These are phyloP conservation scores for Drosophila hawaiiensis DNA, from an alignment of 2,888 invertebrate species.

Conservation along the genomic window DNA sequence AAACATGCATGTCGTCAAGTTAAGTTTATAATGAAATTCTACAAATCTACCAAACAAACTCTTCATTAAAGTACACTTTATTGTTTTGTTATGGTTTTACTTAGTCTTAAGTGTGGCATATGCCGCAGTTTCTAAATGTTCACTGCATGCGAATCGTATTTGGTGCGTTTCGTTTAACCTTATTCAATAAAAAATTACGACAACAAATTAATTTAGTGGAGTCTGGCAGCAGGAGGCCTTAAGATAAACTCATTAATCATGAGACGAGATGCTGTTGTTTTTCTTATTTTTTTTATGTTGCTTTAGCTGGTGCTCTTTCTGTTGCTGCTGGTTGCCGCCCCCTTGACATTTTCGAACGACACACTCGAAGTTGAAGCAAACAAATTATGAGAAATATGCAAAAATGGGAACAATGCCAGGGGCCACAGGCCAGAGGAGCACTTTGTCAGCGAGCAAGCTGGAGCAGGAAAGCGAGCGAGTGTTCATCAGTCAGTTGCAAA, in stretches of 20 bases:
- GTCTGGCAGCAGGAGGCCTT: constrained; percentile 5
- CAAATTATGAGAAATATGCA: constrained; percentile 58
- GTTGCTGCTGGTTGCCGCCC: constrained; percentile 5
- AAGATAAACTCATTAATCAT: constrained; percentile 59
- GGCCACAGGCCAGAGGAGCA: constrained; percentile 16
- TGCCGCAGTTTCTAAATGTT: not conserved
- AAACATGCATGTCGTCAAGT: not conserved
- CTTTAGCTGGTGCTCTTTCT: not conserved
- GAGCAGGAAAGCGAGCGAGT: constrained; percentile 14
- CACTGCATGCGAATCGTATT: constrained; percentile 21
- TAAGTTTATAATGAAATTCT: not conserved
- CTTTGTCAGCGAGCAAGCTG: constrained; percentile 28
- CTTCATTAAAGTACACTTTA: not conserved
- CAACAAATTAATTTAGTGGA: constrained; percentile 33
- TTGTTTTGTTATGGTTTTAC: no score
- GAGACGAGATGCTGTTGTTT: constrained; percentile 8
- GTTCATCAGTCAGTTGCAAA: constrained; percentile 44
- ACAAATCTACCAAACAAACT: not conserved
- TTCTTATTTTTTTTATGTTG: not conserved
- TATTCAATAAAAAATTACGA: constrained; percentile 32
- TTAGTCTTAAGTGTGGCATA: not conserved
- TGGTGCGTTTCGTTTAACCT: constrained; percentile 31
- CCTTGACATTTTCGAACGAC: constrained; percentile 52
- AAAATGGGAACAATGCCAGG: constrained; percentile 24
- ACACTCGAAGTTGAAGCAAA: constrained; percentile 47